phyloP scores from a whole-genome alignment of 2,797 vertebrate species.

The Ctenochaetus hawaiiensis region DNA sequence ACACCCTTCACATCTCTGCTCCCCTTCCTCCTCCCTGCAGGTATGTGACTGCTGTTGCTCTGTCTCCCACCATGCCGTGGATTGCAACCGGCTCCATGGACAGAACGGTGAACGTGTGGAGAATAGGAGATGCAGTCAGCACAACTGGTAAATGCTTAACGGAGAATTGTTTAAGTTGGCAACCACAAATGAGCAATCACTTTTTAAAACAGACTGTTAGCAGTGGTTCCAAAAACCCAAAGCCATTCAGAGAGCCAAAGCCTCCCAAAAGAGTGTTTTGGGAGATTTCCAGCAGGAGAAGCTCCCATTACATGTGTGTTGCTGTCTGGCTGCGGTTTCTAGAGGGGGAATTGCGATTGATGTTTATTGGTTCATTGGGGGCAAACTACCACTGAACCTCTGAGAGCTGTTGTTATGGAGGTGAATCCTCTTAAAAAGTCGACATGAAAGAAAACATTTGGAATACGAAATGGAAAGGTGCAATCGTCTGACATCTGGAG shows the following conservation, averaged over 20 bases:
- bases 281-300: slow-evolving; percentile 47
- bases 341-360: slow-evolving; percentile 54
- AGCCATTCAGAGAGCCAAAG: slow-evolving; percentile 38
- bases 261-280: slow-evolving; percentile 60
- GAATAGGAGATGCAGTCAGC: slow-evolving; percentile 76
- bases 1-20: slow-evolving; percentile 28
- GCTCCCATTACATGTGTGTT: slow-evolving; percentile 47
- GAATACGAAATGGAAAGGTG: slow-evolving; percentile 59
- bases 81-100: slow-evolving; percentile 94
- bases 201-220: slow-evolving; percentile 39
- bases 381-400: slow-evolving; percentile 50
- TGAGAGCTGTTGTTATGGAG: slow-evolving; percentile 52
- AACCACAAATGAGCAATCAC: slow-evolving; percentile 37
- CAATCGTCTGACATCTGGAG: slow-evolving; percentile 61
- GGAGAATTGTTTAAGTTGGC: slow-evolving; percentile 37
- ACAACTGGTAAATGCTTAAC: slow-evolving; percentile 73
- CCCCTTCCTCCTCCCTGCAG: slow-evolving; percentile 70
- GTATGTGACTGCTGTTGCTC: slow-evolving; percentile 91
- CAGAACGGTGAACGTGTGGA: slow-evolving; percentile 91
- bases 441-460: slow-evolving; percentile 56
- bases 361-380: slow-evolving; percentile 62
- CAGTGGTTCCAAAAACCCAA: slow-evolving; percentile 41
- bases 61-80: slow-evolving; percentile 85
- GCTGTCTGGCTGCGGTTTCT: slow-evolving; percentile 43
- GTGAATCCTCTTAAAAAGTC: slow-evolving; percentile 37